Conservation (phyloP, 2,888 invertebrate species). For the Lypha dubia region DNA sequence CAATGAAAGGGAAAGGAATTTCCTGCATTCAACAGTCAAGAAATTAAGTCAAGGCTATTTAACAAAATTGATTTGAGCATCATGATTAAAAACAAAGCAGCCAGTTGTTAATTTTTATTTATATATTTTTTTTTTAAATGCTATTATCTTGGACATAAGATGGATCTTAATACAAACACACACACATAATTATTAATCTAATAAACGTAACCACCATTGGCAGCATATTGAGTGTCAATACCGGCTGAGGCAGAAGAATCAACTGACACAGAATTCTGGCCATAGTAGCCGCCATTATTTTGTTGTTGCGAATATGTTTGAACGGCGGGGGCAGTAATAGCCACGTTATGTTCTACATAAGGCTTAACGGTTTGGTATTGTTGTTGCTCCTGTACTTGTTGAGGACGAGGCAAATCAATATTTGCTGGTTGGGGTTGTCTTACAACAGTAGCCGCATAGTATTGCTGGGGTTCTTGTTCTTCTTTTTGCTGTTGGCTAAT, state of each 20-base stretch:
- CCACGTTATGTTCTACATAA: conserved; percentile 19
- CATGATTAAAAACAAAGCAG: conserved; percentile 20
- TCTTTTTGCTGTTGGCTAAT: conserved; percentile 33
- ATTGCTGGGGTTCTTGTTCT: neutral
- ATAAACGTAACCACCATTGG: conserved; percentile 81
- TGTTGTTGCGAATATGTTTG: conserved; percentile 2
- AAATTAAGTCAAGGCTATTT: conserved; percentile 64
- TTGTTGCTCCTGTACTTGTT: conserved; percentile 19
- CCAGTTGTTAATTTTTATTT: conserved; percentile 12
- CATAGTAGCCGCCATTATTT: neutral
- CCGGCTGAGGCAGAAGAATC: conserved; percentile 49
- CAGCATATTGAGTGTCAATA: conserved; percentile 79
- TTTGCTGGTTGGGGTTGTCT: neutral
- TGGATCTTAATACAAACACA: neutral
- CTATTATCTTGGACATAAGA: neutral
- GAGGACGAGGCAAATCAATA: conserved; percentile 19
- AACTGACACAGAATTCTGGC: conserved; percentile 10
- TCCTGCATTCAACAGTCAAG: conserved; percentile 32
- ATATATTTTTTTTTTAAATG: conserved; percentile 33
- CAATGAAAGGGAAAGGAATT: conserved; percentile 67
- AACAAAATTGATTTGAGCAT: conserved; percentile 14
- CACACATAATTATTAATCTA: conserved; percentile 70
- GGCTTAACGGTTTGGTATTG: neutral
- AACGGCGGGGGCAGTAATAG: neutral
- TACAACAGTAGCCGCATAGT: neutral